Percentiles rank a stretch among this genome's conserved stretches.
Conservation (phyloP, 2,888 invertebrate species). For the Aphidius colemani region DNA sequence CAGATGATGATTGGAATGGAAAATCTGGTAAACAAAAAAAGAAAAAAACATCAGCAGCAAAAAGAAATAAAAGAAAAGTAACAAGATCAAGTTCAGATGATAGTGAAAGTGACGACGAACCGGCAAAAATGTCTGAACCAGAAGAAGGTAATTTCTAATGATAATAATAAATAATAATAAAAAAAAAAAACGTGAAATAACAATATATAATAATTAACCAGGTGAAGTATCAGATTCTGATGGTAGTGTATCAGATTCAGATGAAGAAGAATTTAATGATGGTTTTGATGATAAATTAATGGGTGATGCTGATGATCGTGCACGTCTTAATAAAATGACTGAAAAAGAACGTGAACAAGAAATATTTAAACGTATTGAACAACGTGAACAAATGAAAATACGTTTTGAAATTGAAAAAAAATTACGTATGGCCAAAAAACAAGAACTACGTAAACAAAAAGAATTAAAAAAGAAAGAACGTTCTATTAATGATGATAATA, state of each 20-base stretch:
- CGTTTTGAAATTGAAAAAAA: constrained; percentile 96
- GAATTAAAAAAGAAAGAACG: constrained; percentile 59
- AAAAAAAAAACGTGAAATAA: neutral
- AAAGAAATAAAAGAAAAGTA: constrained; percentile 59
- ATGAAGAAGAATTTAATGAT: constrained; percentile 91
- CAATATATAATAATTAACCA: constrained; percentile 42
- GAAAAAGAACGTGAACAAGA: constrained; percentile 98
- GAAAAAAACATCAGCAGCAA: constrained; percentile 56
- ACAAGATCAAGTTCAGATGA: constrained; percentile 60
- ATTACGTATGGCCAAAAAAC: constrained; percentile 79
- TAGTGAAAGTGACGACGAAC: constrained; percentile 58
- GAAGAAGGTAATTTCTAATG: constrained; percentile 70
- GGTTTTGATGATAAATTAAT: constrained; percentile 96
- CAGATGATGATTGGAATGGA: constrained; percentile 63
- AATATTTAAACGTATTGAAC: constrained; percentile 94
- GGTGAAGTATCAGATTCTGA: constrained; percentile 79
- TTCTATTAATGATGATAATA: constrained; percentile 57
- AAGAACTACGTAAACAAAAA: constrained; percentile 69
- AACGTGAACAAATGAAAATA: constrained; percentile 90
- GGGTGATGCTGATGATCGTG: constrained; percentile 95
- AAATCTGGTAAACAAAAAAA: constrained; percentile 56
- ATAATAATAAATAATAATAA: neutral
- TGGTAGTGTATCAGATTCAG: constrained; percentile 68
- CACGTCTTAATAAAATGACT: constrained; percentile 86
- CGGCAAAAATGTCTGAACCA: constrained; percentile 73